phyloP scores from a whole-genome alignment of 2,888 invertebrate species.

The Drosophila helvetica region DNA sequence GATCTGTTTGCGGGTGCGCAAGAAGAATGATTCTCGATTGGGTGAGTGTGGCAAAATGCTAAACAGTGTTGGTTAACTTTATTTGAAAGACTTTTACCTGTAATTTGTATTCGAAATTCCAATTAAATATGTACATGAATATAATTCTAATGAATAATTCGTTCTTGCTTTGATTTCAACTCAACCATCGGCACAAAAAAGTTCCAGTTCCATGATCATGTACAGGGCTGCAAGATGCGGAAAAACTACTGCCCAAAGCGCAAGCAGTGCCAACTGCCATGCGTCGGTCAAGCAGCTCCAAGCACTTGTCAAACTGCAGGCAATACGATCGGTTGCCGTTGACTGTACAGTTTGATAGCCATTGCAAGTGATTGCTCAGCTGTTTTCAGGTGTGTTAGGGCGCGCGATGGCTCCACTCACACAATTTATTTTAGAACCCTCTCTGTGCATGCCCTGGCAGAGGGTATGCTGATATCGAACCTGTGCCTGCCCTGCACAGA shows the following conservation, averaged over 20 bases:
- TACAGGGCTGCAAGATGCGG: too few relatives aligned
- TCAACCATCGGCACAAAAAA: not conserved
- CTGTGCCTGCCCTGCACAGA: not conserved
- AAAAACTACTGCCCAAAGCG: too few relatives aligned
- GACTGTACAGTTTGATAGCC: conserved; percentile 21
- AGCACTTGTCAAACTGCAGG: not conserved
- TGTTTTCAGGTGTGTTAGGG: not conserved
- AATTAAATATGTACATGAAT: not conserved
- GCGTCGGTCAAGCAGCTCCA: not conserved
- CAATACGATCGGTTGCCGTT: conserved; percentile 14
- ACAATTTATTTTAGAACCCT: conserved; percentile 32
- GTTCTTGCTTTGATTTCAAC: too few relatives aligned
- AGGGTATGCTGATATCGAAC: not conserved
- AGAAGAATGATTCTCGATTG: conserved; percentile 93
- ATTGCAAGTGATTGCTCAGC: conserved; percentile 18
- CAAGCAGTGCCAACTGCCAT: too few relatives aligned
- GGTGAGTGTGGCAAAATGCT: conserved; percentile 87
- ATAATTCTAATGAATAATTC: too few relatives aligned
- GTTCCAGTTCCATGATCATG: not conserved
- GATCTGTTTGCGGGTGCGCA: conserved; percentile 96
- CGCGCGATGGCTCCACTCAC: conserved; percentile 9
- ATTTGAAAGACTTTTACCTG: too few relatives aligned
- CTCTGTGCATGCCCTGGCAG: not conserved
- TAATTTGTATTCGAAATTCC: not conserved
- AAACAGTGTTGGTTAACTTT: not conserved